Evolutionary conservation across 2,797 vertebrate species (phyloP).

Genomic region (Platalea minor): DNA sequence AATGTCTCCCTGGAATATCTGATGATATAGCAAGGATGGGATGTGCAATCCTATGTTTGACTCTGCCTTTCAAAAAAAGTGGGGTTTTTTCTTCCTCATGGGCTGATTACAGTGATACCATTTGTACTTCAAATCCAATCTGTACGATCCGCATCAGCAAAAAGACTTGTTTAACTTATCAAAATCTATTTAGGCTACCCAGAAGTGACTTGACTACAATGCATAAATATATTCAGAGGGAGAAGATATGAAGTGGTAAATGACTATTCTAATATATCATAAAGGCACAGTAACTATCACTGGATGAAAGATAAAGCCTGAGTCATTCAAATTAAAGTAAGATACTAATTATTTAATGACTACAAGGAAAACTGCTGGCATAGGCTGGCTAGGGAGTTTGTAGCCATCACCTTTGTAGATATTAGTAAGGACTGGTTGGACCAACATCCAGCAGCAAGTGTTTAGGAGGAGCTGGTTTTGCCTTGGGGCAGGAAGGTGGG

Average conservation of each 20-base stretch:
- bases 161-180: conserved; percentile 44
- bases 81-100: not conserved
- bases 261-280: not conserved
- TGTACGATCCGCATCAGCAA: not conserved
- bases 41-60: not conserved
- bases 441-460: not conserved
- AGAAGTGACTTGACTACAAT: conserved; percentile 1
- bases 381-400: not conserved
- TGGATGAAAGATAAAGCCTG: not conserved
- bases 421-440: not conserved
- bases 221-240: conserved; percentile 2
- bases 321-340: not conserved
- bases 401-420: not conserved
- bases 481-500: not conserved
- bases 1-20: not conserved
- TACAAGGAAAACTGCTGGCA: not conserved
- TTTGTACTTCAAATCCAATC: conserved; percentile 24
- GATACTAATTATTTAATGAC: conserved; percentile 30
- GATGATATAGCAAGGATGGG: not conserved
- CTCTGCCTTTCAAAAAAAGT: not conserved
- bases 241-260: not conserved
- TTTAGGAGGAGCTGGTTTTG: not conserved
- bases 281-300: not conserved
- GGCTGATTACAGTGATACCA: conserved; percentile 3
- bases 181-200: conserved; percentile 38